Conservation (phyloP, 2,888 invertebrate species). For the Drosophila bunnanda region DNA sequence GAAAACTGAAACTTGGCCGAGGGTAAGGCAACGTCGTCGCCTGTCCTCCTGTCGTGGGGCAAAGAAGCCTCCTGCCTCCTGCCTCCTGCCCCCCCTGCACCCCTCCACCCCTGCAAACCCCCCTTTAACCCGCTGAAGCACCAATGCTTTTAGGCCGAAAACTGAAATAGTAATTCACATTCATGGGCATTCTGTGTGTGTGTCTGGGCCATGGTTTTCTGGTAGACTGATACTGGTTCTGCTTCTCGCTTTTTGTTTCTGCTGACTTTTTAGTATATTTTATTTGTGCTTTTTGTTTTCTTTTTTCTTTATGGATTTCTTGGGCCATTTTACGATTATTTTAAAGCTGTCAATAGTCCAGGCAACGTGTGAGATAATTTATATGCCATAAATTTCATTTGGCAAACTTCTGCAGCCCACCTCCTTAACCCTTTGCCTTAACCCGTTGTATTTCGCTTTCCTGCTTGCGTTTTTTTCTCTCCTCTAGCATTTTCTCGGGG, state of each 20-base stretch:
- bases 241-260: slow-evolving; percentile 24
- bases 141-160: slow-evolving; percentile 58
- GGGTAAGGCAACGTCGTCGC: slow-evolving; percentile 70
- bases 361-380: slow-evolving; percentile 80
- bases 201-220: slow-evolving; percentile 46
- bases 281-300: slow-evolving; percentile 5
- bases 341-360: slow-evolving; percentile 80
- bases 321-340: slow-evolving; percentile 79
- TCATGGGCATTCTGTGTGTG: slow-evolving; percentile 61
- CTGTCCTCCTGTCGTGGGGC: slow-evolving; percentile 47
- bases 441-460: slow-evolving; percentile 52
- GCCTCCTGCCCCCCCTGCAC: too few relatives aligned
- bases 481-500: slow-evolving; percentile 1
- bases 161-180: slow-evolving; percentile 80
- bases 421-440: slow-evolving; percentile 16
- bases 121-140: slow-evolving; percentile 15
- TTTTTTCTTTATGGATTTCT: slow-evolving; percentile 72
- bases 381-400: slow-evolving; percentile 79
- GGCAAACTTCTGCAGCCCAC: slow-evolving; percentile 55
- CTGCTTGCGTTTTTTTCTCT: slow-evolving; percentile 10
- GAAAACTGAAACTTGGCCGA: slow-evolving; percentile 26
- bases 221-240: slow-evolving; percentile 21
- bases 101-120: too few relatives aligned
- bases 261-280: slow-evolving; percentile 31
- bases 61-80: too few relatives aligned